Percentiles rank a stretch among this genome's conserved stretches.
phyloP scores from a whole-genome alignment of 1,140 invertebrate species.

The Halesus radiatus region DNA sequence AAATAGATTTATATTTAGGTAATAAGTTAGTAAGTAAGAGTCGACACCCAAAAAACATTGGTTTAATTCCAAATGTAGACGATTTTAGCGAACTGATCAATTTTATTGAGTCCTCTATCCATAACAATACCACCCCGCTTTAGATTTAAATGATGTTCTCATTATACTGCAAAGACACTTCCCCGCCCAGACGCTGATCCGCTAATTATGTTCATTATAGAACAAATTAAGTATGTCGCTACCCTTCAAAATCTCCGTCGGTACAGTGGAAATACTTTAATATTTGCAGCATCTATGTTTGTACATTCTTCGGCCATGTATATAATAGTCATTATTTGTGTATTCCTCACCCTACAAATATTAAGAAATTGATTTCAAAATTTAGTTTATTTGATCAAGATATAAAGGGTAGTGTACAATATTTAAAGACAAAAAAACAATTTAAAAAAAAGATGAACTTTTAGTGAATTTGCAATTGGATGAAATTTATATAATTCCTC shows the following conservation, averaged over 20 bases:
- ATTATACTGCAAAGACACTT: not conserved
- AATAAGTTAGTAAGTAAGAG: conserved; percentile 7
- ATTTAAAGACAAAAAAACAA: too few species aligned
- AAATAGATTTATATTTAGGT: conserved; percentile 9
- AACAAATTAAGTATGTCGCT: not conserved
- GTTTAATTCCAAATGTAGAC: too few species aligned
- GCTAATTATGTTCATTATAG: not conserved
- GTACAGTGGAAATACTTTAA: too few species aligned
- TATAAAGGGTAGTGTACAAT: too few species aligned
- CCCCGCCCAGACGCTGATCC: not conserved
- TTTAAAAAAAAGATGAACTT: too few species aligned
- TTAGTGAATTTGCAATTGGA: conserved; percentile 8
- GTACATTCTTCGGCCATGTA: too few species aligned
- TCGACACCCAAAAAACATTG: not conserved
- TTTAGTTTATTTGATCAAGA: too few species aligned
- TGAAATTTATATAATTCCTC: not conserved
- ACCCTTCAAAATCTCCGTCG: too few species aligned
- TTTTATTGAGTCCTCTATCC: not conserved
- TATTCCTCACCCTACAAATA: too few species aligned
- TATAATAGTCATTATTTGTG: too few species aligned
- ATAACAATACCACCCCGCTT: not conserved
- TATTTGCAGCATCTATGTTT: too few species aligned
- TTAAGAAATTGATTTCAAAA: too few species aligned
- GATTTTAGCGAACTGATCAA: not conserved
- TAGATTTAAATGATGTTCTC: conserved; percentile 1